Percentiles rank a stretch among this genome's conserved stretches.
phyloP scores from a whole-genome alignment of 2,797 vertebrate genomes.

The Crax fasciolata region DNA sequence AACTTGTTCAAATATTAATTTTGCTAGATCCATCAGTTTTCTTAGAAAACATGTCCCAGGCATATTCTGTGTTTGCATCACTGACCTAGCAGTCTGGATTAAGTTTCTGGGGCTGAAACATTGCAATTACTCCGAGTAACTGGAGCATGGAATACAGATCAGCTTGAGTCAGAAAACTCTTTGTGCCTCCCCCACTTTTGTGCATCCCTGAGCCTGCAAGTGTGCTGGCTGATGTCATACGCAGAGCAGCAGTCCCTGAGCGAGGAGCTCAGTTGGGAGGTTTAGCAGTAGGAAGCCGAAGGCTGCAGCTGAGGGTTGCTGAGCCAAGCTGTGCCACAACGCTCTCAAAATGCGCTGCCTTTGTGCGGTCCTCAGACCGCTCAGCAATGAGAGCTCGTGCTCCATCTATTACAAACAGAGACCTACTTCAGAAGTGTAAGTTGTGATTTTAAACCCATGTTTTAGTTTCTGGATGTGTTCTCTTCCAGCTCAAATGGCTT shows the following conservation, averaged over 20 bases:
- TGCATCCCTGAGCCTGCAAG: slow-evolving; percentile 59
- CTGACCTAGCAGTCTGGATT: neutral
- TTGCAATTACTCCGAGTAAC: slow-evolving; percentile 52
- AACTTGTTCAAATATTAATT: neutral
- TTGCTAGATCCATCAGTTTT: neutral
- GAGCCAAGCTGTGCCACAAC: slow-evolving; percentile 23
- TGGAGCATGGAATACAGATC: slow-evolving; percentile 60
- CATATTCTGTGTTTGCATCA: neutral
- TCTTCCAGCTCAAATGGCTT: neutral
- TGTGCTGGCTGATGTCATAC: slow-evolving; percentile 67
- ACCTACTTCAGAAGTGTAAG: slow-evolving; percentile 71
- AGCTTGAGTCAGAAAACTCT: slow-evolving; percentile 66
- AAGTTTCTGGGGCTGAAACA: slow-evolving; percentile 26
- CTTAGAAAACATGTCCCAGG: neutral
- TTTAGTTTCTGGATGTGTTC: neutral
- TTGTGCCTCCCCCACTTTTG: slow-evolving; percentile 62
- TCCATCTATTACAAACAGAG: slow-evolving; percentile 72
- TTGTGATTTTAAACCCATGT: neutral
- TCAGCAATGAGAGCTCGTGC: slow-evolving; percentile 66
- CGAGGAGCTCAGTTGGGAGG: slow-evolving; percentile 61
- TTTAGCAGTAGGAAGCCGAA: slow-evolving; percentile 21
- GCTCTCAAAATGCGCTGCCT: slow-evolving; percentile 73
- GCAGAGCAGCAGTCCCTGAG: slow-evolving; percentile 44
- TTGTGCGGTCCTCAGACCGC: slow-evolving; percentile 74
- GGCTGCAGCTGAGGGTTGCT: neutral